Conservation (phyloP, 2,888 invertebrate genomes). For the Pachydiplax longipennis region DNA sequence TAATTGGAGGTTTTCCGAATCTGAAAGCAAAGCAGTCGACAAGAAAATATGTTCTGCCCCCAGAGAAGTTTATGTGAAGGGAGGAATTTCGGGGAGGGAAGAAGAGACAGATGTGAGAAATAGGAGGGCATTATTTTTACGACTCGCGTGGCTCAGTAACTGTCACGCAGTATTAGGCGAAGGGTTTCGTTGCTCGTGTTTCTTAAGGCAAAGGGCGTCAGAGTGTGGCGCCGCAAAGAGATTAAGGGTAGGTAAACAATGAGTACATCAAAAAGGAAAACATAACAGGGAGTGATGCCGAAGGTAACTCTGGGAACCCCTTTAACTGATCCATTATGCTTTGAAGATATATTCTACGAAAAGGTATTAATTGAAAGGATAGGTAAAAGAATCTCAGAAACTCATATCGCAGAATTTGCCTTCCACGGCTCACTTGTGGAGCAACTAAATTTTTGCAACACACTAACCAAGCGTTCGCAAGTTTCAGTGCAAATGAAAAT, state of each 20-base stretch:
- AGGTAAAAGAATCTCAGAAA: too few relatives aligned
- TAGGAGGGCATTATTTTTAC: slow-evolving; percentile 11
- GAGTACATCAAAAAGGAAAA: neutral
- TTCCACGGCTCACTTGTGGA: too few relatives aligned
- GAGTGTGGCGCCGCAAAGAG: slow-evolving; percentile 23
- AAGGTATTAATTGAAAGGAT: too few relatives aligned
- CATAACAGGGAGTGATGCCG: neutral
- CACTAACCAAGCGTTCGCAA: too few relatives aligned
- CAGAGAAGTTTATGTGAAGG: neutral
- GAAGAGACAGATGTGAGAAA: slow-evolving; percentile 11
- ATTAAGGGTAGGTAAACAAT: slow-evolving; percentile 20
- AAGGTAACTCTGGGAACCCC: neutral
- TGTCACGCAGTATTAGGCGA: slow-evolving; percentile 26
- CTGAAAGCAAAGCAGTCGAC: too few relatives aligned
- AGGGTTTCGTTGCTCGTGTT: neutral
- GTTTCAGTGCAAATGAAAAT: too few relatives aligned
- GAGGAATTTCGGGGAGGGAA: neutral
- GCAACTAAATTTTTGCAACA: too few relatives aligned
- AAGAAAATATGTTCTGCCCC: too few relatives aligned
- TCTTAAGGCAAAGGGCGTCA: neutral
- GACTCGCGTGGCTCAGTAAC: slow-evolving; percentile 25
- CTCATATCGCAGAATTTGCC: too few relatives aligned
- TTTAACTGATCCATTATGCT: neutral
- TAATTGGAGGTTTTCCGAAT: too few relatives aligned
- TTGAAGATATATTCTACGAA: too few relatives aligned